phyloP scores from a whole-genome alignment of 2,113 vertebrate genomes.

The Chamaea fasciata region DNA sequence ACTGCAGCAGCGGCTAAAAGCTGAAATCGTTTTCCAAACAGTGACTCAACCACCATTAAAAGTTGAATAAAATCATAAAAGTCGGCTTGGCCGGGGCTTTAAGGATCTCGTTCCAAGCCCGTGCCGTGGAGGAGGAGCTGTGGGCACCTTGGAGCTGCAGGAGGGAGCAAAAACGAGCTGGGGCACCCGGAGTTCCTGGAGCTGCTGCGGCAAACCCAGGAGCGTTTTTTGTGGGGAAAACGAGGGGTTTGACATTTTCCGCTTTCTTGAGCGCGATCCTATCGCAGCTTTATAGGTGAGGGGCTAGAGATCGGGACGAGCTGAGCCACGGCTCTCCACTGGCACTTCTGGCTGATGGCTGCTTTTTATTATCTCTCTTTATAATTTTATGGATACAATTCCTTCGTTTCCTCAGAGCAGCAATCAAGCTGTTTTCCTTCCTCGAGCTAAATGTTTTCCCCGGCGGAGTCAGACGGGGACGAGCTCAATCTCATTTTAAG shows the following conservation, averaged over 20 bases:
- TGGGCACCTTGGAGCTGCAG: not conserved
- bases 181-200: not conserved
- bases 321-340: not conserved
- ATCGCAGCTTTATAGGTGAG: not conserved
- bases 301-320: not conserved
- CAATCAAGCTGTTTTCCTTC: not conserved
- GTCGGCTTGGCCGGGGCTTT: not conserved
- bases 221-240: rapidly evolving
- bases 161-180: rapidly evolving
- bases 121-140: not conserved
- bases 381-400: conserved; percentile 6
- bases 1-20: not conserved
- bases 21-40: not conserved
- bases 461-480: not conserved
- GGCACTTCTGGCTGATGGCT: not conserved
- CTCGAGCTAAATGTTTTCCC: not conserved
- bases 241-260: not conserved
- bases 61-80: not conserved
- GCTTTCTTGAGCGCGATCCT: not conserved
- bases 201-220: not conserved
- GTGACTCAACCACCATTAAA: not conserved
- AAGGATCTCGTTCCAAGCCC: not conserved
- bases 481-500: not conserved
- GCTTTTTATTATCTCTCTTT: conserved; percentile 16
- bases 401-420: not conserved